Evolutionary conservation across 1,140 invertebrate genomes (phyloP).

Genomic region (Marisa cornuarietis): DNA sequence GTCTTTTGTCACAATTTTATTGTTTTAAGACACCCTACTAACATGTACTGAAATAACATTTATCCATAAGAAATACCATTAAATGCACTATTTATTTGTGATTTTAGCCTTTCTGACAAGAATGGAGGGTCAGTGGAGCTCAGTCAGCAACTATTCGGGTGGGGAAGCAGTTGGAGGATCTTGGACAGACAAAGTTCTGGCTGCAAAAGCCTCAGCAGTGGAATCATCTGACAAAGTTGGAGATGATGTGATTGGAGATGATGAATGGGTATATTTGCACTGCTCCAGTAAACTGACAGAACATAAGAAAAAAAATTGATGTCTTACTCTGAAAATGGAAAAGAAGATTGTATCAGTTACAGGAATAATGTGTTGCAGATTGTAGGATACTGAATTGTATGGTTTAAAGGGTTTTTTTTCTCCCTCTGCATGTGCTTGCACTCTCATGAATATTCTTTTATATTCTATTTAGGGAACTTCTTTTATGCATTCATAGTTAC

Average conservation of each 20-base stretch:
- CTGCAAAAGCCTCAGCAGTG: conserved; percentile 35
- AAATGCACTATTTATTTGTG: no score
- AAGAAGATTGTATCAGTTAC: neutral
- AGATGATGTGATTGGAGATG: conserved; percentile 43
- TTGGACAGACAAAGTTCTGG: conserved; percentile 61
- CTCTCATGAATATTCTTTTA: no score
- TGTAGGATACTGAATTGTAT: no score
- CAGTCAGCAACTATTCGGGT: conserved; percentile 49
- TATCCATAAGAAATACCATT: no score
- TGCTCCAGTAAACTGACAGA: neutral
- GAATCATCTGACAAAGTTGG: conserved; percentile 16
- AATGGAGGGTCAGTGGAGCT: conserved; percentile 32
- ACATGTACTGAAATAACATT: no score
- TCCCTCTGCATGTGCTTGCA: no score
- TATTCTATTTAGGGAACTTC: neutral
- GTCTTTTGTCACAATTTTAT: no score
- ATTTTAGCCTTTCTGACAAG: conserved; percentile 23
- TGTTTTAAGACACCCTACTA: no score
- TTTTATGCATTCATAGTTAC: neutral
- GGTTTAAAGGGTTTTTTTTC: no score
- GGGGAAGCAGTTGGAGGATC: conserved; percentile 48
- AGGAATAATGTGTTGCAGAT: no score
- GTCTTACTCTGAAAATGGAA: no score
- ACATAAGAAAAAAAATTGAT: neutral
- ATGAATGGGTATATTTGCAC: conserved; percentile 51